Evolutionary conservation across 2,113 vertebrate species (phyloP).

Genomic region (Pterophyllum scalare): DNA sequence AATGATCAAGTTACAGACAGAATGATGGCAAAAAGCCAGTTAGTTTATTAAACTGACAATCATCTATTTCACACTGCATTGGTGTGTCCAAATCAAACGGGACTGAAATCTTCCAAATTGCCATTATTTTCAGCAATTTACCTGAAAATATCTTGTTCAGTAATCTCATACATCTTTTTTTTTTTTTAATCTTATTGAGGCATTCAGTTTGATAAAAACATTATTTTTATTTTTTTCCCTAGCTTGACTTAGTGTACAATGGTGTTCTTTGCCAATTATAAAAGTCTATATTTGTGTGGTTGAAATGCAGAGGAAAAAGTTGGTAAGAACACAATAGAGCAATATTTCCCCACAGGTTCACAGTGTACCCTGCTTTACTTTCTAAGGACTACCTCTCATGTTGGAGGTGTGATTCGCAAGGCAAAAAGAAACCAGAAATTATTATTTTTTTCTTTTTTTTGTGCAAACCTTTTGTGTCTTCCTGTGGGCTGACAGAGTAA

Average conservation of each 20-base stretch:
- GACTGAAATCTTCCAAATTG: not conserved
- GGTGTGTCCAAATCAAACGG: too few species aligned
- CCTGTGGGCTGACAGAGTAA: not conserved
- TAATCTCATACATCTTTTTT: not conserved
- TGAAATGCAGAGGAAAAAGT: not conserved
- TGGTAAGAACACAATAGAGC: not conserved
- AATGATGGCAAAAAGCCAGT: not conserved
- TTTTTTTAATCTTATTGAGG: not conserved
- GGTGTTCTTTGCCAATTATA: not conserved
- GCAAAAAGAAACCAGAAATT: not conserved
- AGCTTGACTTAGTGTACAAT: not conserved
- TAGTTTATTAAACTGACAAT: not conserved
- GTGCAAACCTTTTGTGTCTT: constrained; percentile 1
- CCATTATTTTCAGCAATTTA: not conserved
- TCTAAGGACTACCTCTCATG: not conserved
- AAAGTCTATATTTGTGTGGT: not conserved
- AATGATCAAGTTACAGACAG: not conserved
- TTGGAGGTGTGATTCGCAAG: not conserved
- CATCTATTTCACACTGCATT: not conserved
- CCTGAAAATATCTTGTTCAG: not conserved
- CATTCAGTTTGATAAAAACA: not conserved
- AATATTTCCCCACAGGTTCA: not conserved
- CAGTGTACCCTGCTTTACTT: not conserved
- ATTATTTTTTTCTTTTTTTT: not conserved
- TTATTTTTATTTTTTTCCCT: too few species aligned